Evolutionary conservation across 2,797 vertebrate genomes (phyloP).

Genomic region (Cichlasoma orientale): DNA sequence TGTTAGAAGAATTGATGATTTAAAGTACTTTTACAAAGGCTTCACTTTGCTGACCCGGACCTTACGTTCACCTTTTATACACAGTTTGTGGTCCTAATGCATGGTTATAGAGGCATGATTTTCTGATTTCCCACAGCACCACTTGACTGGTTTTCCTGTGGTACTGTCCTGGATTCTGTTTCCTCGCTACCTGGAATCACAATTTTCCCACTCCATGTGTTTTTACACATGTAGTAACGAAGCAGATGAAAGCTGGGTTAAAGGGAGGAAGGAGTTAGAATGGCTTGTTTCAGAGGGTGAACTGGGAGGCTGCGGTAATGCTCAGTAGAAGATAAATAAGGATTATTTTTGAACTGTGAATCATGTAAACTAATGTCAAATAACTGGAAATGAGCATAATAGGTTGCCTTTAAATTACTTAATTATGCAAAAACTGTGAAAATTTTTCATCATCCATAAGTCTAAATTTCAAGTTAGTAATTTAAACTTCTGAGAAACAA

Average conservation of each 20-base stretch:
- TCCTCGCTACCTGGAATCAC: neutral
- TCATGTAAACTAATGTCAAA: neutral
- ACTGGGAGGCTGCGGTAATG: neutral
- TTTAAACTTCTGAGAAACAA: neutral
- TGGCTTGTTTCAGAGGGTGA: neutral
- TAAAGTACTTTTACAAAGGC: neutral
- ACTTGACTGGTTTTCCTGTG: no score
- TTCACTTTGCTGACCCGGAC: neutral
- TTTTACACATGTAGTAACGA: no score
- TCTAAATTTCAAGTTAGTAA: neutral
- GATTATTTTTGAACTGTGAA: neutral
- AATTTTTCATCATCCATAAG: neutral
- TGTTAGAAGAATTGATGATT: neutral
- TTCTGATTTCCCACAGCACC: neutral
- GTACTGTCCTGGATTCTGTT: neutral
- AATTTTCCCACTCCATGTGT: no score
- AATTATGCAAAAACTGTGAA: neutral
- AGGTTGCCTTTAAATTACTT: accelerated
- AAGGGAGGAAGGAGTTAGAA: neutral
- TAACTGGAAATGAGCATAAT: neutral
- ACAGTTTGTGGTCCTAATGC: neutral
- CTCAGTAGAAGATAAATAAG: neutral
- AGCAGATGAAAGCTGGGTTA: neutral
- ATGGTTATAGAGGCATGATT: neutral
- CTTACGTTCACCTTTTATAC: neutral